These are phyloP conservation scores for Vombatus ursinus DNA, from an alignment of 2,113 vertebrate genomes.

Conservation along the genomic window DNA sequence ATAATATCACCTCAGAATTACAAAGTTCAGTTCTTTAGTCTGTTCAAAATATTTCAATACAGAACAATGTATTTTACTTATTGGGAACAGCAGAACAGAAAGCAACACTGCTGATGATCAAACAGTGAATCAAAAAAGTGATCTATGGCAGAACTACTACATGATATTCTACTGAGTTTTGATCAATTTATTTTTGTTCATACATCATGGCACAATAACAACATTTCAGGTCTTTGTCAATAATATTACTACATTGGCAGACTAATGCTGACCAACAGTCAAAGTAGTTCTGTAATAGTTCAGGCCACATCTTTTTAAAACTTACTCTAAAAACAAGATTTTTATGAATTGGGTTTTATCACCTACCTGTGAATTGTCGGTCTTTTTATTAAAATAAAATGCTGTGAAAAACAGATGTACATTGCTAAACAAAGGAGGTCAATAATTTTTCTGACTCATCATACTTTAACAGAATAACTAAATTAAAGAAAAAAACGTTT, in stretches of 20 bases:
- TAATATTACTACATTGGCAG: background rate
- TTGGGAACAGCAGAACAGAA: no score
- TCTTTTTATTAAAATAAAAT: background rate
- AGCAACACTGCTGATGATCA: no score
- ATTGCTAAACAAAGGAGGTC: background rate
- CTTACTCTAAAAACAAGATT: background rate
- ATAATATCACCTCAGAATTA: no score
- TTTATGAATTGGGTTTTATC: background rate
- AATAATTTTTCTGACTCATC: background rate
- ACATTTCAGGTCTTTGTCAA: background rate
- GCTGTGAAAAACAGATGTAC: background rate
- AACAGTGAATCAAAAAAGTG: no score
- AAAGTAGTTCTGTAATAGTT: background rate
- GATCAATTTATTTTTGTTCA: no score
- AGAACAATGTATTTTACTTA: no score
- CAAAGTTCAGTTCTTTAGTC: no score
- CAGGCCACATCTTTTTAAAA: background rate
- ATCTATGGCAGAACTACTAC: no score
- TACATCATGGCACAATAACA: background rate
- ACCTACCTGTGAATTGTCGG: background rate
- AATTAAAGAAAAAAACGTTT: background rate
- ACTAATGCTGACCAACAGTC: background rate
- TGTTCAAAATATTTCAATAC: no score
- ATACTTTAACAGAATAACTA: background rate
- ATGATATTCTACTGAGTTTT: no score